Base-by-base conservation (phyloP, 1,140 invertebrate genomes). In the Archivesica marissinica region DNA sequence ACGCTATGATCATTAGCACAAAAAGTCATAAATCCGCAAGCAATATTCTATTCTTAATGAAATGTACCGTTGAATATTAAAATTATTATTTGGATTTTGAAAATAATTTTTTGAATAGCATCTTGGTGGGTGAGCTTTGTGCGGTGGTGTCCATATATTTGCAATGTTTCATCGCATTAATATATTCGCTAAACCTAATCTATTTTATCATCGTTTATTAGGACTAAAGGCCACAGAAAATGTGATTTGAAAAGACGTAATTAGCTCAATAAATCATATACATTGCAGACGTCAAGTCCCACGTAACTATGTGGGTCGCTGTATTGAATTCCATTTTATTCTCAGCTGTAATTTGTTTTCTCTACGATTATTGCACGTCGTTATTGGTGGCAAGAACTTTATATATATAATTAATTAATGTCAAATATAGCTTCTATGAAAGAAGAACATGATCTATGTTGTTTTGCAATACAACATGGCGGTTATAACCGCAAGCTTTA, bases 61-160 rank as follows among this genome's bases (percentile, higher is more conserved):
- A 64, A 64, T 64, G 59, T 64, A 64, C 59, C 59, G 59, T 64
- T 64, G 59, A 64, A 64, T 25, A 64, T 64, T 64, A 64, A 64
- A 64, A 33, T 64, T 64, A 33, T 64, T 64, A 64, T 64, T 64
- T 64, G 59, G 7, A 30, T 64, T 64, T 35, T 9, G 3, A 64
- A 33, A 64, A 64, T 35, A 15, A 64, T 13, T 33, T n/a, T 28
- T 2, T 64, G 30, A 64, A 64, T 64, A 35, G 30, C 20, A 35
- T 64, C 59, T 64, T 64, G 30, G 59, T 64, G 59, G 59, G 59
- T 25, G 59, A 64, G 59, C 59, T 15, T 64, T n/a, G 20, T 35
- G 33, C 38, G n/a, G 15, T 64, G 33, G 15, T 64, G 59, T 64
- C 38, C 59, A 64, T 64, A 64, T 35, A 64, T 33, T 64, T 64